Base-by-base conservation (phyloP, 2,113 vertebrate species). In the Pelusios castaneus region DNA sequence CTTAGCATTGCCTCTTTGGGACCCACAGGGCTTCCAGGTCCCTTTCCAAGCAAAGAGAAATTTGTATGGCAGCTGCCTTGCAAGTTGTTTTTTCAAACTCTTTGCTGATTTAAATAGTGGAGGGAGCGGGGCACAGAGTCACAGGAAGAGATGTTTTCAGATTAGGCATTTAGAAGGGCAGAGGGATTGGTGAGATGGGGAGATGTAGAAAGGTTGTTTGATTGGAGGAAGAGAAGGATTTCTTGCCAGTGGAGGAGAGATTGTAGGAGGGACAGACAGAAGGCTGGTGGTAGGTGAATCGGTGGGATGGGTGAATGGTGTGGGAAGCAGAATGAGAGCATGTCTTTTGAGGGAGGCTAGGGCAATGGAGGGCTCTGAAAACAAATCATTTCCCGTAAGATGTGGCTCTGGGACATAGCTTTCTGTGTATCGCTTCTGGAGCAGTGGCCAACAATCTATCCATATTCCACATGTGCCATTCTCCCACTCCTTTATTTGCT, bases 401-500 rank as follows among this genome's bases (percentile, higher is more conserved):
- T 45, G 38, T 16, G 25, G 12, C 24, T 43, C 12, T 76, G 10
- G 38, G 41, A 76, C 41, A 45, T 24, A 76, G 19, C 12, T 56
- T 76, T 12, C 1, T 10, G 14, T 5, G 5, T 0, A 0, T 85
- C 43, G 38, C 2, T 10, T 75, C 27, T 29, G 31, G 54, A 58
- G 24, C 38, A 38, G 79, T 80, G 51, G 22, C 51, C 79, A 80
- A 38, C 13, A 16, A 55, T n/a, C 51, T 38, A 19, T 52, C 51
- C 34, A 11, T 41, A 14, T 80, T 76, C 41, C 25, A 29, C 25
- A 5, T 76, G 73, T 45, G 43, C 25, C 38, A 41, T 45, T 45
- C 41, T 76, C 13, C 22, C 73, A 24, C 22, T 43, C 38, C 70
- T 73, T 21, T 25, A 25, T 43, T 75, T 45, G 73, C 73, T 45